A percentile compares a stretch with the other conserved stretches of the same genome.
Evolutionary conservation across 2,113 vertebrate genomes (phyloP).

Genomic region (Desmodus rotundus): DNA sequence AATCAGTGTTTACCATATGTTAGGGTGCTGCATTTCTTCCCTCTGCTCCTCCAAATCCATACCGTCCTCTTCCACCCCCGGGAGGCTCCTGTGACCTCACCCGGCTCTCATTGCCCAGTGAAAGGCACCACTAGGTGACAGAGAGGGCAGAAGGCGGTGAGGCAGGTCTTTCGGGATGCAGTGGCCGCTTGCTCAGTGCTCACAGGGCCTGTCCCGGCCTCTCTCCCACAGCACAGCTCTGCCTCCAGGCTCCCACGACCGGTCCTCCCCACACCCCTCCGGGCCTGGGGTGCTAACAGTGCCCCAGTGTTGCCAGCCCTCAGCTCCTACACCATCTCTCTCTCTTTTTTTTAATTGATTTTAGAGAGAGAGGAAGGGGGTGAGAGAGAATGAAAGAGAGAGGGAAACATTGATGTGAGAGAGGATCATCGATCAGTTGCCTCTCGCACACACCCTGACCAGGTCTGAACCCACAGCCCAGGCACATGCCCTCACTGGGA

Average conservation of each 20-base stretch:
- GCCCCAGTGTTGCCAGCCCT: neutral
- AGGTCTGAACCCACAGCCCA: too few relatives aligned
- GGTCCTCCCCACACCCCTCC: too few relatives aligned
- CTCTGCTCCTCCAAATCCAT: neutral
- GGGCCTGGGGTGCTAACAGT: neutral
- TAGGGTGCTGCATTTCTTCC: neutral
- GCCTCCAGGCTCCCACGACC: neutral
- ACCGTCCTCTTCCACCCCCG: neutral
- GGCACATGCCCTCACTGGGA: too few relatives aligned
- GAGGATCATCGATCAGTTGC: too few relatives aligned
- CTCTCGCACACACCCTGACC: too few relatives aligned
- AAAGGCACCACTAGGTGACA: neutral
- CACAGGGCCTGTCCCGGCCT: fast-evolving
- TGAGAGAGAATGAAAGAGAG: too few relatives aligned
- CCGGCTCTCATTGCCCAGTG: neutral
- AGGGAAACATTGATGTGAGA: too few relatives aligned
- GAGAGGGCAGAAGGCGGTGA: too few relatives aligned
- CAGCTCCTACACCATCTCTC: neutral
- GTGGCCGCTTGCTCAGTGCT: neutral
- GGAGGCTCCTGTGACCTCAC: neutral
- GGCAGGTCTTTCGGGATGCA: neutral
- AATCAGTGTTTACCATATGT: neutral
- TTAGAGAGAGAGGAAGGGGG: too few relatives aligned
- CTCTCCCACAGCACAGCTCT: neutral
- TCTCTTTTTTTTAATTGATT: neutral